These are phyloP conservation scores for Sthenelais limicola DNA, from an alignment of 2,888 invertebrate species.

Conservation along the genomic window DNA sequence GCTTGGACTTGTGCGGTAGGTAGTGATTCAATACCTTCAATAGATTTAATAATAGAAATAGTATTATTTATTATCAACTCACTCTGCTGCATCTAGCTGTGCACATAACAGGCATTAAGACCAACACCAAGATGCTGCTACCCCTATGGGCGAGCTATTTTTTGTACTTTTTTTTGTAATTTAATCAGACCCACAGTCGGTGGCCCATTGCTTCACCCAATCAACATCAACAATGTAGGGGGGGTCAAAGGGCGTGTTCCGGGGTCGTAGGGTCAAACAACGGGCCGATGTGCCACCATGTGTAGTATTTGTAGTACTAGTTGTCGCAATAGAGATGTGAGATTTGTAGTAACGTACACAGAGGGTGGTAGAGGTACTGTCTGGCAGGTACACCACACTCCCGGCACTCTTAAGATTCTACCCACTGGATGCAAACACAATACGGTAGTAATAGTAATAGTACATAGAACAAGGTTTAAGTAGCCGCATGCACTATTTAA, in stretches of 20 bases:
- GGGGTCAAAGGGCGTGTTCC: conserved; percentile 20
- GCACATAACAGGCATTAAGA: conserved; percentile 36
- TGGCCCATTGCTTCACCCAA: conserved; percentile 33
- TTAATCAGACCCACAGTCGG: conserved; percentile 31
- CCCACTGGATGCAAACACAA: conserved; percentile 38
- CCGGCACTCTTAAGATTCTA: conserved; percentile 37
- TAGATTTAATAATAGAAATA: no score
- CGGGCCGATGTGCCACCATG: conserved; percentile 32
- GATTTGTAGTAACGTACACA: no score
- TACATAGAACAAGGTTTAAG: conserved; percentile 41
- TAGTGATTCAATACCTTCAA: no score
- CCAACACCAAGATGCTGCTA: conserved; percentile 30
- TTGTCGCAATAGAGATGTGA: no score
- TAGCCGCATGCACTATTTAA: conserved; percentile 15
- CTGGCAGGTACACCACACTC: conserved; percentile 18
- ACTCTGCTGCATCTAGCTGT: conserved; percentile 36
- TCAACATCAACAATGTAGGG: conserved; percentile 38
- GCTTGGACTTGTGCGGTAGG: no score
- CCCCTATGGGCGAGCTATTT: not conserved
- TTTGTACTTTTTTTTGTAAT: conserved; percentile 1
- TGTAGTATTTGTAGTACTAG: no score
- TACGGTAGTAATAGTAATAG: no score
- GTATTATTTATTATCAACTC: no score
- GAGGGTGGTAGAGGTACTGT: not conserved
- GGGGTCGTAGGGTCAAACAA: conserved; percentile 38